Base-by-base conservation (phyloP, 2,113 vertebrate genomes). In the Agapornis roseicollis region DNA sequence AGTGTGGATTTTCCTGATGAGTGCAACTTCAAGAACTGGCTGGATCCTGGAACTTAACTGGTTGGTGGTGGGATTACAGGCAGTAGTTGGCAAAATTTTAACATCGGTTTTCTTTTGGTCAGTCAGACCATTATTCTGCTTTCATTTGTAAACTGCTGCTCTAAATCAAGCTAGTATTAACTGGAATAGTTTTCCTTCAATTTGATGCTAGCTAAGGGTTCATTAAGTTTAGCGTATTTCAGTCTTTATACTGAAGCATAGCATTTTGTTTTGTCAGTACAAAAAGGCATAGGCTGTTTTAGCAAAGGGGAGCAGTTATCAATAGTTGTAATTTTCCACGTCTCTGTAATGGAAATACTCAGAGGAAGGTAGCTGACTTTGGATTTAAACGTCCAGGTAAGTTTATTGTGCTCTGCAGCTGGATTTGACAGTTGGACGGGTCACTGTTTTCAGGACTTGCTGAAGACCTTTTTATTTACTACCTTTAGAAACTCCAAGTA, bases 251-350 rank as follows among this genome's bases (percentile, higher is more conserved):
- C 49, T 61, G 35, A 58, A 73, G 61, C 3, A 6, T 24, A 50
- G 37, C 35, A 14, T 72, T 82, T 33, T 84, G 13, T 31, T 74
- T 52, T 69, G 41, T 28, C n/a, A 52, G 17, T 63, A 37, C 73
- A 58, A 88, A 63, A 25, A 50, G 19, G 19, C 28, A 46, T 4
- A 29, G 25, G 13, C 5, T 44, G 13, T 33, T 88, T 46, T 49
- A 80, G 33, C 14, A 42, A 55, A 70, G 35, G 25, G 2, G 10
- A 71, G 17, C 12, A 53, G 37, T 81, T 71, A 56, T 13, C 37
- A 56, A 4, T 18, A 68, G 27, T 17, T 65, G 29, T n/a, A 85
- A 18, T 46, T 79, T 73, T 10, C 25, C 0, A 0, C 1, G 2
- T 31, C 16, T 76, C 27, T 82, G 5, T 81, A 52, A 61, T n/a